These are phyloP conservation scores for Ophraella communa DNA, from an alignment of 2,888 invertebrate genomes.

Conservation along the genomic window DNA sequence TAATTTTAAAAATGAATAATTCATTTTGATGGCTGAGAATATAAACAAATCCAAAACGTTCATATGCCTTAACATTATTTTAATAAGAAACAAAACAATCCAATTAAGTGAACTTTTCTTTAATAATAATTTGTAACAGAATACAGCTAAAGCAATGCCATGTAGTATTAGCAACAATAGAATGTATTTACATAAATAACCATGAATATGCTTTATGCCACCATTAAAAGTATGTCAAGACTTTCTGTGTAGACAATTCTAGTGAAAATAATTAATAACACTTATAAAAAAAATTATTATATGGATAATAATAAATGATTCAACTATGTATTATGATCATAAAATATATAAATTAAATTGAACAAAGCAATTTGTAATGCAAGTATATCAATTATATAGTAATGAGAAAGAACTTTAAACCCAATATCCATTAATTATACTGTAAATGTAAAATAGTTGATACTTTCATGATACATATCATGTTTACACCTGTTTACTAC, in stretches of 20 bases:
- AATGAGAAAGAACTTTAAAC: neutral
- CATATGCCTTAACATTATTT: too few species aligned
- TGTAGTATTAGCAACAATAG: neutral
- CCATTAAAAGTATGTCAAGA: slow-evolving; percentile 1
- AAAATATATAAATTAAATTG: neutral
- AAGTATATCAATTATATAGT: neutral
- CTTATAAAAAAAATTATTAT: neutral
- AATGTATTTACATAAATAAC: neutral
- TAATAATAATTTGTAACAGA: neutral
- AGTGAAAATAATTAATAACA: neutral
- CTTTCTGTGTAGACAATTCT: neutral
- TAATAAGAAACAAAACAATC: neutral
- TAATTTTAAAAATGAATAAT: too few species aligned
- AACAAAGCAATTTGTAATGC: neutral
- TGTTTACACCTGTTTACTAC: neutral
- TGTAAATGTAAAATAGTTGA: neutral
- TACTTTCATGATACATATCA: neutral
- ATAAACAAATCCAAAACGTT: too few species aligned
- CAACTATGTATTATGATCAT: neutral
- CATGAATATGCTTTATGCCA: neutral
- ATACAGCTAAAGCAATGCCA: neutral
- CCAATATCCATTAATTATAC: neutral
- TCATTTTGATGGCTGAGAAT: too few species aligned
- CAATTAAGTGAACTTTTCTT: neutral
- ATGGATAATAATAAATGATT: neutral